Evolutionary conservation across 2,113 vertebrate genomes (phyloP), one percentile per base, ranked within the genome.

Genomic region (Nesogale talazaci): DNA sequence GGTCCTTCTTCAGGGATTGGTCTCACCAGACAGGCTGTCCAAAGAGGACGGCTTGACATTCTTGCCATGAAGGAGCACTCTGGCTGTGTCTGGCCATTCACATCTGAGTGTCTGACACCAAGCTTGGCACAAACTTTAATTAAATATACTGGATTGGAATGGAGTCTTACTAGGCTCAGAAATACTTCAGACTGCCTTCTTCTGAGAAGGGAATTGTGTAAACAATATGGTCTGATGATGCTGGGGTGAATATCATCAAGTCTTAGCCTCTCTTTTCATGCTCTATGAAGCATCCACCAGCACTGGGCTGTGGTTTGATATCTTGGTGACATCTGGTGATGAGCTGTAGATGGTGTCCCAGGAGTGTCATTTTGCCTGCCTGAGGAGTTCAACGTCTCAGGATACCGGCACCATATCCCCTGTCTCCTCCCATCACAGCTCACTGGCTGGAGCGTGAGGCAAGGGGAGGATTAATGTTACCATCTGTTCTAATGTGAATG

Each of bases 161-260:
- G 81, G 59, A 75, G 34, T 72, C 83, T 72, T 29, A 34, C 8
- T 3, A 36, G 42, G 29, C 11, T 38, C 17, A 83, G 56, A 77
- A 93, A 86, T 31, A 61, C 69, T 77, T 89, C 72, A 69, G 56
- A 46, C 87, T 81, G 61, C 34, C 89, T 42, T 88, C 76, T 92
- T 79, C 27, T 67, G 42, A 93, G 84, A 92, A 83, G 34, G 76
- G 72, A 74, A 81, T 92, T 83, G 40, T 9, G 67, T 84, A 91
- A 86, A 89, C 67, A 84, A 93, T 87, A 46, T 27, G 38, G 78
- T 85, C 74, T 91, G 86, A 83, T 83, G 83, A 85, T 36, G 38
- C 69, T 25, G 46, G 69, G 63, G 85, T 27, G 29, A 42, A 56
- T 40, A 81, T 80, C 87, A 80, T 84, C 86, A 76, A 94, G 91